Percentiles rank a stretch among this genome's conserved stretches.
These are phyloP conservation scores for Battus philenor DNA, from an alignment of 1,140 invertebrate species.

Conservation along the genomic window DNA sequence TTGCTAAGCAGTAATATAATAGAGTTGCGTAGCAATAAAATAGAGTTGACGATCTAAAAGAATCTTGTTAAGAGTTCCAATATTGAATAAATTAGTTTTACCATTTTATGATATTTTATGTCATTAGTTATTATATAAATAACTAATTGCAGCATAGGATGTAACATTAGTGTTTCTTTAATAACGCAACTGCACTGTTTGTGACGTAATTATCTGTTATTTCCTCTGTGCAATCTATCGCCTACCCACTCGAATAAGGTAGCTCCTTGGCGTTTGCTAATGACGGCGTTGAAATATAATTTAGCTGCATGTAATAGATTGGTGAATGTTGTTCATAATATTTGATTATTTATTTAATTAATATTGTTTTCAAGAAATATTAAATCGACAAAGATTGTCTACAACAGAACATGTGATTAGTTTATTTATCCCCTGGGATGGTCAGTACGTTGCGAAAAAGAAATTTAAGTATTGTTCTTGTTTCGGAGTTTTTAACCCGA, in stretches of 20 bases:
- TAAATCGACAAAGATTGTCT: no score
- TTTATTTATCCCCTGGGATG: neutral
- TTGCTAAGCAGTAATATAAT: no score
- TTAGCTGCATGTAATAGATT: no score
- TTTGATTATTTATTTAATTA: no score
- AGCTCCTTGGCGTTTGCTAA: neutral
- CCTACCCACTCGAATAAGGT: slow-evolving; percentile 1
- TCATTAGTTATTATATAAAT: no score
- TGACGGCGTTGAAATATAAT: neutral
- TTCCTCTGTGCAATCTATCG: slow-evolving; percentile 1
- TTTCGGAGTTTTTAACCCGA: neutral
- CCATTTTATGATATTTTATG: no score
- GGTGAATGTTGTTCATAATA: no score
- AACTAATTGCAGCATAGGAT: slow-evolving; percentile 7
- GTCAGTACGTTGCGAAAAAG: slow-evolving; percentile 1
- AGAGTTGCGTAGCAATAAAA: no score
- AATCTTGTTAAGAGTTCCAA: no score
- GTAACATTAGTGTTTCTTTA: neutral
- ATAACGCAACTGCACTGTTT: neutral
- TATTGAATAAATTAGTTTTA: no score
- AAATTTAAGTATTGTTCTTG: neutral
- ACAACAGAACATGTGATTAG: neutral
- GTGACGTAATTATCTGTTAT: slow-evolving; percentile 2
- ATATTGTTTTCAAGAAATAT: no score
- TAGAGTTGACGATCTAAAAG: no score